These are phyloP conservation scores for Chinchilla lanigera DNA, from an alignment of 2,113 vertebrate species.

Conservation along the genomic window DNA sequence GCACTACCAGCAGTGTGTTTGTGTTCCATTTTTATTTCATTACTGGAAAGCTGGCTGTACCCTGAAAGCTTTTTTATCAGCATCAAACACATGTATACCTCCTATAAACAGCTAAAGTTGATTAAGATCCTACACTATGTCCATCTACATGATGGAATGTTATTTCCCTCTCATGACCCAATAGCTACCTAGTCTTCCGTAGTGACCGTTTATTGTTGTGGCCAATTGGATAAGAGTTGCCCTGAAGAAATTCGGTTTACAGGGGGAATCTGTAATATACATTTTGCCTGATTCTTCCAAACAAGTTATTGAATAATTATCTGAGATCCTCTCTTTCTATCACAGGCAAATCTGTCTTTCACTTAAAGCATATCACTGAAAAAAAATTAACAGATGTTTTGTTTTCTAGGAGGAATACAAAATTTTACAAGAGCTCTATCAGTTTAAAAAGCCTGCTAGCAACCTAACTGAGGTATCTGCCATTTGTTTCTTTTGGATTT, in stretches of 20 bases:
- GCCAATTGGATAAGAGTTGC: not conserved
- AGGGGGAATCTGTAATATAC: not conserved
- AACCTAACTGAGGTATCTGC: slow-evolving; percentile 89
- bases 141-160: not conserved
- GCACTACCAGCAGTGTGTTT: not conserved
- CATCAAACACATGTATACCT: not conserved
- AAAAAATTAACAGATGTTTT: slow-evolving; percentile 58
- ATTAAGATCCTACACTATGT: not conserved
- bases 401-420: slow-evolving; percentile 92
- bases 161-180: not conserved
- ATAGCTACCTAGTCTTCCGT: not conserved
- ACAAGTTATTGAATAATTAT: slow-evolving; percentile 8
- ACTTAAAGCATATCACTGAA: slow-evolving; percentile 14
- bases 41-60: not conserved
- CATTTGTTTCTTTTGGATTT: slow-evolving; percentile 43
- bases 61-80: not conserved
- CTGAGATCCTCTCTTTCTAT: not conserved
- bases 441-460: slow-evolving; percentile 90
- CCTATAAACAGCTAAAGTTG: not conserved
- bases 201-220: not conserved
- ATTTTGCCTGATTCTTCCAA: slow-evolving; percentile 8
- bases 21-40: not conserved
- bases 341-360: not conserved
- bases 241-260: slow-evolving; percentile 24
- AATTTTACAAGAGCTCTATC: slow-evolving; percentile 94